Evolutionary conservation across 2,113 vertebrate genomes (phyloP), one percentile per base, ranked within the genome.

Genomic region (Cynopterus brachyotis): DNA sequence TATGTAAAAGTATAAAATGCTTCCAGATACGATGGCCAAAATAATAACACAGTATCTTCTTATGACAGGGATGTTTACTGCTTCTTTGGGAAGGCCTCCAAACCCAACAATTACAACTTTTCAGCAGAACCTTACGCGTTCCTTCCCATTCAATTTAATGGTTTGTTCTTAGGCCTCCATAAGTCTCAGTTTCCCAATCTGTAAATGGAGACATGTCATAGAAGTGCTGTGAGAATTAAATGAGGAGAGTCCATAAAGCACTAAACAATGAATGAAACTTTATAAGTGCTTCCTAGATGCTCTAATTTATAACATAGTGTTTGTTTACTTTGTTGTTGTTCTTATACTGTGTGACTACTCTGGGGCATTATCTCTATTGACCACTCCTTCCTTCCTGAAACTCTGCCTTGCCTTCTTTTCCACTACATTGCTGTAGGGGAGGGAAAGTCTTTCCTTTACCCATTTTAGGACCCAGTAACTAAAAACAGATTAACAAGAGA

Each of bases 1-100:
- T 83, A 80, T 50, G 59, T 84, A 80, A 92, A 96, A 96, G 75
- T 45, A 19, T 19, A 94, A 81, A 95, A 79, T 73, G 13, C 15
- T 8, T 90, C 37, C 37, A 83, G 17, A 64, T 60, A 40, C 24
- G 9, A 87, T 64, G 47, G 17, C 40, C 40, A 32, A 62, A 70
- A 83, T 73, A 32, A 50, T 24, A 64, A 81, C n/a, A 80, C 8
- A 15, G 78, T 45, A 60, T 1, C 55, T 45, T 75, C 57, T 84
- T 62, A 24, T 30, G 53, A 57, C 11, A 75, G 6, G 19, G 42
- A 91, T 59, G 2, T 24, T 45, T 62, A 10, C 20, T 42, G 83
- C 28, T 93, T 84, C 50, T 95, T 73, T 89, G 50, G 22, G 30
- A 69, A 89, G 59, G 89, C 40, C 26, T 79, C 28, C 57, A 88